Conservation (phyloP, 2,113 vertebrate genomes). For the Tenebrosternarchus preto region DNA sequence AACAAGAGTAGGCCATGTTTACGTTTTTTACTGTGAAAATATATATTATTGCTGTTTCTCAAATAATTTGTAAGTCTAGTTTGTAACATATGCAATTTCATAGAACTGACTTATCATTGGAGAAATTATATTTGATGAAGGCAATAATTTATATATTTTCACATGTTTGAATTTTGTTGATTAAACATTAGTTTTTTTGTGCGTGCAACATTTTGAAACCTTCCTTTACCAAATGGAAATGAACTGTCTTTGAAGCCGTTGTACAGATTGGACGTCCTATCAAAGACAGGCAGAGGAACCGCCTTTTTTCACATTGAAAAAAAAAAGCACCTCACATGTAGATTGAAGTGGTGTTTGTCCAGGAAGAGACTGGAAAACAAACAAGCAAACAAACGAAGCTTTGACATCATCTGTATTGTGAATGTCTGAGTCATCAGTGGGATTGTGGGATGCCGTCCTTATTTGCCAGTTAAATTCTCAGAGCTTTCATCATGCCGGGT, state of each 20-base stretch:
- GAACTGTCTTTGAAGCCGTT: conserved; percentile 31
- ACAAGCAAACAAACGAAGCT: conserved; percentile 46
- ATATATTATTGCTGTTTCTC: conserved; percentile 7
- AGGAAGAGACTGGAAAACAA: conserved; percentile 42
- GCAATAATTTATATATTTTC: conserved; percentile 43
- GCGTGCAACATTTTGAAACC: conserved; percentile 26
- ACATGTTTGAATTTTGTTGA: not conserved
- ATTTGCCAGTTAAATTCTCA: conserved; percentile 67
- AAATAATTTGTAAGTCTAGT: conserved; percentile 33
- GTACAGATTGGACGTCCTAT: conserved; percentile 27
- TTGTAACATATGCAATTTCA: conserved; percentile 57
- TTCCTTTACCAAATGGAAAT: conserved; percentile 29
- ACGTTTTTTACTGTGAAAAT: conserved; percentile 27
- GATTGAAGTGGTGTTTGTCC: conserved; percentile 18
- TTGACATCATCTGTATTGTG: conserved; percentile 57
- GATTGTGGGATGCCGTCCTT: conserved; percentile 44
- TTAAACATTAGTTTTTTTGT: conserved; percentile 4
- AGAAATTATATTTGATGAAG: conserved; percentile 34
- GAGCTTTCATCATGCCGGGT: conserved; percentile 63
- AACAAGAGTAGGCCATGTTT: conserved; percentile 6
- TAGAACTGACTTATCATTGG: conserved; percentile 13
- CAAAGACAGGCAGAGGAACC: conserved; percentile 37
- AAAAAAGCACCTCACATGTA: conserved; percentile 57
- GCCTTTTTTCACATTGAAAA: conserved; percentile 50
- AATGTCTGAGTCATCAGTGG: conserved; percentile 62